A percentile compares a stretch with the other conserved stretches of the same genome.
These are phyloP conservation scores for Lepus townsendii DNA, from an alignment of 2,797 vertebrate genomes.

Conservation along the genomic window DNA sequence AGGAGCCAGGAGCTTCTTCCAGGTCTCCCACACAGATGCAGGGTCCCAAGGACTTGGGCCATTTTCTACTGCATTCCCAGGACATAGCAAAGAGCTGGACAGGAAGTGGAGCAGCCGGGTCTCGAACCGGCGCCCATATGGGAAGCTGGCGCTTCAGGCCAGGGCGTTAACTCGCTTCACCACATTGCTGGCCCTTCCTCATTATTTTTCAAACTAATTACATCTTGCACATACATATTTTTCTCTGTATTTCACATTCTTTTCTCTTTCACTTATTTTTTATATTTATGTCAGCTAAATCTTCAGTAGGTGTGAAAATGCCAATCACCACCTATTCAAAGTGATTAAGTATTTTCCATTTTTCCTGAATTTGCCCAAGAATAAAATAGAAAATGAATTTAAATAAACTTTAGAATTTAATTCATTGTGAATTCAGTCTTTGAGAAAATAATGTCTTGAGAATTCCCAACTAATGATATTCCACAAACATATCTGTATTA, in stretches of 20 bases:
- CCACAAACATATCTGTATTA: not conserved
- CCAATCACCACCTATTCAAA: not conserved
- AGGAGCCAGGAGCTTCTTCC: too few relatives aligned
- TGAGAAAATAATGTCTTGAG: conserved; percentile 1
- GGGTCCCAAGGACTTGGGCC: too few relatives aligned
- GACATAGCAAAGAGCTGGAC: too few relatives aligned
- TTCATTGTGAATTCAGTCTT: conserved; percentile 9
- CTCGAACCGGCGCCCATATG: too few relatives aligned
- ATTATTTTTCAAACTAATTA: not conserved
- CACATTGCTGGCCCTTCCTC: too few relatives aligned
- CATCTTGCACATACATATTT: conserved; percentile 41
- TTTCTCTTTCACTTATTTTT: conserved; percentile 9
- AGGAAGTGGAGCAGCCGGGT: too few relatives aligned
- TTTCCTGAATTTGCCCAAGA: not conserved
- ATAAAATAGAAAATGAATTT: not conserved
- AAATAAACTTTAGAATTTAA: conserved; percentile 60
- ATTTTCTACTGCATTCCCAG: too few relatives aligned
- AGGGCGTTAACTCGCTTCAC: too few relatives aligned
- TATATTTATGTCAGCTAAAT: conserved; percentile 46
- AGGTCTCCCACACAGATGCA: too few relatives aligned
- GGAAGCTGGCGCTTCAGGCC: too few relatives aligned
- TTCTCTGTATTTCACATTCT: conserved; percentile 42
- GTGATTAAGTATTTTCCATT: conserved; percentile 19
- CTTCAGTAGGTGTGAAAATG: conserved; percentile 12
- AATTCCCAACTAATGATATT: conserved; percentile 15